Evolutionary conservation across 2,888 invertebrate genomes (phyloP), one percentile per base, ranked within the genome.

Genomic region (Diarsia brunnea): DNA sequence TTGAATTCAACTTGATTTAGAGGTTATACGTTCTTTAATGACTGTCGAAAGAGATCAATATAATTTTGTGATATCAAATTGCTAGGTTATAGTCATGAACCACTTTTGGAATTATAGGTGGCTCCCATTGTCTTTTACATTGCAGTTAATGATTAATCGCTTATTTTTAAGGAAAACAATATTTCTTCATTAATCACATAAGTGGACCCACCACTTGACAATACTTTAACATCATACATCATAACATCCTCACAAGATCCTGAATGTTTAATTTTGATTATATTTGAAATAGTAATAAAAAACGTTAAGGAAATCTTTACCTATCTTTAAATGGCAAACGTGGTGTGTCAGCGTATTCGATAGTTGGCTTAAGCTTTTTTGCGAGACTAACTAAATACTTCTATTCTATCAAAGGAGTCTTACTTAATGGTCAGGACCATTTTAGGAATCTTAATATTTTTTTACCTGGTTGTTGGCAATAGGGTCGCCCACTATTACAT

Each of bases 1-100:
- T 73, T 38, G 55, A 66, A 73, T 69, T 69, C 66, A 61, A 74
- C 49, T 78, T 58, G 69, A 78, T 76, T 81, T 84, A 69, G 75
- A 86, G 87, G 82, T 84, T 82, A 72, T 75, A 58, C 78, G 68
- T 75, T 79, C 78, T 80, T 67, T 80, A 82, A 77, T 79, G 69
- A 74, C 63, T 77, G 77, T 66, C 71, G 38, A 78, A 79, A 72
- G 66, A 84, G 58, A 87, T 71, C 60, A 86, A 75, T 81, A 64
- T 69, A 77, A 71, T 76, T 73, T 84, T 75, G 69, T 65, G 74
- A 74, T 82, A 38, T 24, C 68, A 61, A 64, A 77, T 75, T 58
- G 14, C 49, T 63, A 27, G 16, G 16, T 53, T 24, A 16, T n/a
- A 51, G 21, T 19, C 11, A 21, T 21, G 1, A n/a, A 45, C 19